phyloP scores from a whole-genome alignment of 2,888 invertebrate genomes.

The Noctua janthina region DNA sequence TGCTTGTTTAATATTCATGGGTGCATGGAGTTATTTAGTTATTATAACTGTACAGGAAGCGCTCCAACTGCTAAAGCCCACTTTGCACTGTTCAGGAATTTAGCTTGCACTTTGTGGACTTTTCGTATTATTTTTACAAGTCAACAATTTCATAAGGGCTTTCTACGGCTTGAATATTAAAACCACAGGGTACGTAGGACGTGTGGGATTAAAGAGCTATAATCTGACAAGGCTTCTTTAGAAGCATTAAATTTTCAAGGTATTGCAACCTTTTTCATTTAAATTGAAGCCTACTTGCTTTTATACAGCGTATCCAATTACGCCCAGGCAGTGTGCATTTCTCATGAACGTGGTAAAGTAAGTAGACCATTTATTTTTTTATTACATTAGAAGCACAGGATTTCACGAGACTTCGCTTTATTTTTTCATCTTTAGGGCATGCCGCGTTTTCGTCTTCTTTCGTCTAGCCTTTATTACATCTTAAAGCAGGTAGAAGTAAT shows the following conservation, averaged over 20 bases:
- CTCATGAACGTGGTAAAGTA: constrained; percentile 46
- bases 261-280: constrained; percentile 75
- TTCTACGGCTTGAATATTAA: constrained; percentile 69
- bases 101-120: constrained; percentile 1
- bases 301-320: constrained; percentile 74
- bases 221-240: constrained; percentile 83
- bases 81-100: constrained; percentile 26
- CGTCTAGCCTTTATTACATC: constrained; percentile 59
- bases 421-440: constrained; percentile 58
- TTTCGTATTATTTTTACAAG: constrained; percentile 26
- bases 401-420: constrained; percentile 46
- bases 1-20: constrained; percentile 54
- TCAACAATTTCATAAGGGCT: constrained; percentile 42
- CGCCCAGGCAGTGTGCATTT: constrained; percentile 55
- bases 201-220: constrained; percentile 77
- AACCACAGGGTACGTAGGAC: constrained; percentile 68
- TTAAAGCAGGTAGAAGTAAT: constrained; percentile 54
- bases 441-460: constrained; percentile 43
- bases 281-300: constrained; percentile 78
- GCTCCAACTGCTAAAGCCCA: constrained; percentile 17
- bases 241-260: constrained; percentile 80
- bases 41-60: constrained; percentile 40
- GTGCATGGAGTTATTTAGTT: constrained; percentile 51
- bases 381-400: constrained; percentile 45
- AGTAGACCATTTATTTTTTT: constrained; percentile 55